Conservation (phyloP, 2,888 invertebrate species). For the Hirudinaria manillensis region DNA sequence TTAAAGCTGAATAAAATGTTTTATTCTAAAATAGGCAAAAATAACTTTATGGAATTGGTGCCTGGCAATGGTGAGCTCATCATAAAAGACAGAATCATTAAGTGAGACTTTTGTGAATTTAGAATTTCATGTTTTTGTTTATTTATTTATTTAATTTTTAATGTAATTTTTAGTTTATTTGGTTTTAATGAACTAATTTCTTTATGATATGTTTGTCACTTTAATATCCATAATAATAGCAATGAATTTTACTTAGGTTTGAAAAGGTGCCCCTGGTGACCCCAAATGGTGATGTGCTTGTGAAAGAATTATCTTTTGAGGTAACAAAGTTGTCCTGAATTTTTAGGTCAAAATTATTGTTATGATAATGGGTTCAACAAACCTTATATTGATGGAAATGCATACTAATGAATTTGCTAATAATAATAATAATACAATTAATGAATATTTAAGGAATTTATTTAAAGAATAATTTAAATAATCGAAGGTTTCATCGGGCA, state of each 20-base stretch:
- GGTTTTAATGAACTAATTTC: background rate
- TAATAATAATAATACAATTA: too few relatives aligned
- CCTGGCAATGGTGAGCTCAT: constrained; percentile 59
- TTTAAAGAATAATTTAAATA: too few relatives aligned
- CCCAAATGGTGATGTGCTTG: constrained; percentile 90
- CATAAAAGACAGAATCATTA: constrained; percentile 58
- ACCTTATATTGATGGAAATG: too few relatives aligned
- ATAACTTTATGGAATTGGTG: constrained; percentile 34
- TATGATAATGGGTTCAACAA: too few relatives aligned
- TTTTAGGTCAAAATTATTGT: too few relatives aligned
- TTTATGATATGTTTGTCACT: too few relatives aligned
- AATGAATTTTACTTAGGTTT: constrained; percentile 65
- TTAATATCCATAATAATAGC: too few relatives aligned
- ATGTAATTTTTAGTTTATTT: background rate
- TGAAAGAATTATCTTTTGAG: constrained; percentile 80
- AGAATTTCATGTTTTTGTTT: background rate
- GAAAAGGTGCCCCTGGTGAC: constrained; percentile 89
- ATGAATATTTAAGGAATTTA: too few relatives aligned
- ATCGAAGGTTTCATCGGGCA: constrained; percentile 70
- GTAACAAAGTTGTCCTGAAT: constrained; percentile 50
- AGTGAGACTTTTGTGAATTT: constrained; percentile 54
- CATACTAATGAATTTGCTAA: too few relatives aligned
- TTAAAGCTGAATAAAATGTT: too few relatives aligned
- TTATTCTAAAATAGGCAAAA: too few relatives aligned
- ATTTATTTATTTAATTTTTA: background rate